Base-by-base conservation (phyloP, 2,888 invertebrate species). In the Noctua janthina region DNA sequence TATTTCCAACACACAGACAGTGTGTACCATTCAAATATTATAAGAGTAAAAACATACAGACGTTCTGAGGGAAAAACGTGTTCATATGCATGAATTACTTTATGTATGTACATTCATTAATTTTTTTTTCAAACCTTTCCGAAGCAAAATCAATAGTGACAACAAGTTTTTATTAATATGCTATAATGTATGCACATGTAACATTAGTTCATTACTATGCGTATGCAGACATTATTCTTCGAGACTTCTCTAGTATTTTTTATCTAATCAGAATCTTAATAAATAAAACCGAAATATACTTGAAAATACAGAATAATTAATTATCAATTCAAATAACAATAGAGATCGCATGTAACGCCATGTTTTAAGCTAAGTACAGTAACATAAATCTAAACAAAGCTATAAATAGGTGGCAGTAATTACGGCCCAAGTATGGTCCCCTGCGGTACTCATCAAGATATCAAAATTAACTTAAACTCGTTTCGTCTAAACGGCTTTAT, bases 21-120 rank as follows among this genome's bases (percentile, higher is more conserved):
- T 72, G 62, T 67, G 49, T 69, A 39, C 69, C 39, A 75, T 78
- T 81, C 82, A 82, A 84, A 84, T 84, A 84, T 84, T 84, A 82
- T 73, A 76, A 49, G 73, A 75, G 68, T 78, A 75, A 77, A 84
- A 69, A 78, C 70, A 84, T 70, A 82, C 78, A 81, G 71, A 81
- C 74, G 69, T 7, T 69, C n/a, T 68, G 68, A 68, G 71, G 84
- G 54, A 84, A 81, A 77, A 78, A 78, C 71, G 51, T 84, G 84
- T 72, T 72, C 67, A 56, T 77, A 77, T 84, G 76, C 71, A 78
- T 84, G 78, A 74, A 78, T 51, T 72, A 72, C 51, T 64, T 81
- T 71, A 81, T 81, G 56, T 77, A 74, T 84, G 77, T 74, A 84
- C 73, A 74, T 84, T 70, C 76, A 76, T 84, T 76, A 10, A 46